A percentile compares a stretch with the other conserved stretches of the same genome.
phyloP scores from a whole-genome alignment of 2,888 invertebrate genomes.

The Pteria penguin region DNA sequence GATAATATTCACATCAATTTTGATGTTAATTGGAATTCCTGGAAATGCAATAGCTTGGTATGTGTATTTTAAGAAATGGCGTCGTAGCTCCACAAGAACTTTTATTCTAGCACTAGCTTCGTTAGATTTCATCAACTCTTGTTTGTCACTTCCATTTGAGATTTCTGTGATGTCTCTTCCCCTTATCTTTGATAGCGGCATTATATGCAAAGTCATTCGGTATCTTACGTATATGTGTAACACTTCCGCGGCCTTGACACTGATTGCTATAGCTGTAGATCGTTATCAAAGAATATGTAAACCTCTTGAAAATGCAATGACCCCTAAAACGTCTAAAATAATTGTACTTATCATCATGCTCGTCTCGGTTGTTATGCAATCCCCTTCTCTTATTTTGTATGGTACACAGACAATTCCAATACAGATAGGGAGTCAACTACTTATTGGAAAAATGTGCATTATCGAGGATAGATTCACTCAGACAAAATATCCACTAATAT shows the following conservation, averaged over 20 bases:
- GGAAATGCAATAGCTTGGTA: constrained; percentile 61
- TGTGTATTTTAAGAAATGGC: constrained; percentile 62
- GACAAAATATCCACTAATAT: constrained; percentile 50
- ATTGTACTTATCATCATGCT: constrained; percentile 55
- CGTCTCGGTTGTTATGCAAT: constrained; percentile 45
- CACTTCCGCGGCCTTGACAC: constrained; percentile 57
- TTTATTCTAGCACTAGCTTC: constrained; percentile 59
- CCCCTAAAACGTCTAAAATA: constrained; percentile 50
- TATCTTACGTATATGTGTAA: constrained; percentile 61
- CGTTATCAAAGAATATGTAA: constrained; percentile 65
- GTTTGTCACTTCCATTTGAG: constrained; percentile 61
- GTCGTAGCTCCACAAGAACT: constrained; percentile 55
- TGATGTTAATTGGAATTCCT: constrained; percentile 59
- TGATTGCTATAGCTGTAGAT: constrained; percentile 61
- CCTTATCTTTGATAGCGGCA: constrained; percentile 49
- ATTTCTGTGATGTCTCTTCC: constrained; percentile 56
- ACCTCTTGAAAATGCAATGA: constrained; percentile 55
- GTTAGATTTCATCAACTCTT: constrained; percentile 59
- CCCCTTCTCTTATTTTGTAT: constrained; percentile 64
- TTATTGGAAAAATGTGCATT: constrained; percentile 41
- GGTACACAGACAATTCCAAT: constrained; percentile 52
- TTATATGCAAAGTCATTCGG: constrained; percentile 58
- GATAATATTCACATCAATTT: constrained; percentile 52
- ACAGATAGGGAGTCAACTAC: constrained; percentile 16
- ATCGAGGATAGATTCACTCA: constrained; percentile 47